phyloP scores from a whole-genome alignment of 2,888 invertebrate species.

The Mythimna pallens region DNA sequence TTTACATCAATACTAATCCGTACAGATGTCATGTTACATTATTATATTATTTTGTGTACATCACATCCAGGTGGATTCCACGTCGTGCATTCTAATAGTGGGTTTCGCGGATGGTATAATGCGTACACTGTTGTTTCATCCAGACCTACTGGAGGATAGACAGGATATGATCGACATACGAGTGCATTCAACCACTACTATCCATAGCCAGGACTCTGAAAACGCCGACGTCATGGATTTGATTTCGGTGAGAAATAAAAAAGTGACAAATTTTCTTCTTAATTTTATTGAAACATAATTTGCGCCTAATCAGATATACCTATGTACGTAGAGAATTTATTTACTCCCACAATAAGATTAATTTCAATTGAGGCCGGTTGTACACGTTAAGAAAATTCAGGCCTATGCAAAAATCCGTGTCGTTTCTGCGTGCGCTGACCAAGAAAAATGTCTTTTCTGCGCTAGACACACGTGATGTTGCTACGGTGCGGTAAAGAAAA shows the following conservation, averaged over 20 bases:
- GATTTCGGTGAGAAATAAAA: constrained; percentile 75
- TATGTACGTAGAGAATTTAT: not conserved
- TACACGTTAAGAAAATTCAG: too few relatives aligned
- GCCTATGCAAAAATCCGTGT: too few relatives aligned
- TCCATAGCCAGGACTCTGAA: constrained; percentile 82
- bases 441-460: too few relatives aligned
- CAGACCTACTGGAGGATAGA: constrained; percentile 75
- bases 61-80: constrained; percentile 89
- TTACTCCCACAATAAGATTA: not conserved
- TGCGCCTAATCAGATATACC: not conserved
- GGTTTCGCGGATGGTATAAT: constrained; percentile 94
- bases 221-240: constrained; percentile 80
- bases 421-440: too few relatives aligned
- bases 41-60: not conserved
- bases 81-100: constrained; percentile 92
- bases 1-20: too few relatives aligned
- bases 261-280: not conserved
- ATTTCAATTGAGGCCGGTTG: not conserved
- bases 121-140: constrained; percentile 86
- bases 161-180: constrained; percentile 74
- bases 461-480: too few relatives aligned
- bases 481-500: too few relatives aligned
- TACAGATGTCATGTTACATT: not conserved
- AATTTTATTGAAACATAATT: not conserved
- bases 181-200: constrained; percentile 80